Percentiles rank a stretch among this genome's conserved stretches.
phyloP scores from a whole-genome alignment of 2,888 invertebrate genomes.

The Sesia apiformis region DNA sequence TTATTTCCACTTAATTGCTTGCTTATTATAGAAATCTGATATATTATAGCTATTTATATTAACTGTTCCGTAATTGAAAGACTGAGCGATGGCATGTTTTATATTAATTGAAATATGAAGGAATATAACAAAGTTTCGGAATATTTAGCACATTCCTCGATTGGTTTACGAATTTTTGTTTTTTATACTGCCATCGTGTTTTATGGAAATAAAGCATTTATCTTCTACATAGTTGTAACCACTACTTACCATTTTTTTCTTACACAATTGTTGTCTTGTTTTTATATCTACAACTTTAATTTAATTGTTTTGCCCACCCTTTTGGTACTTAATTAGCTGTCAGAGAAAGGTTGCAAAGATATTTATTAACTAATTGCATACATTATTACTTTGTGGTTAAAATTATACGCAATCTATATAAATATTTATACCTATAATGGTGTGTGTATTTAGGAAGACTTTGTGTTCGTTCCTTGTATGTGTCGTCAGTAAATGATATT shows the following conservation, averaged over 20 bases:
- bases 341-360: neutral
- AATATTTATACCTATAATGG: neutral
- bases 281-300: neutral
- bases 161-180: neutral
- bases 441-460: neutral
- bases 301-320: neutral
- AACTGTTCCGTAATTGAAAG: slow-evolving; percentile 46
- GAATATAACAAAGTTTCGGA: slow-evolving; percentile 18
- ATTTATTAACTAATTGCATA: too few relatives aligned
- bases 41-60: slow-evolving; percentile 37
- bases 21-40: slow-evolving; percentile 40
- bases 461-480: slow-evolving; percentile 13
- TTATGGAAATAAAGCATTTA: neutral
- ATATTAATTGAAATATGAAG: slow-evolving; percentile 22
- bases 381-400: too few relatives aligned
- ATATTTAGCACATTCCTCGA: slow-evolving; percentile 35
- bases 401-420: neutral
- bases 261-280: neutral
- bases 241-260: neutral
- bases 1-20: slow-evolving; percentile 33
- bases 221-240: neutral
- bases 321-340: slow-evolving; percentile 34
- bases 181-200: neutral
- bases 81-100: slow-evolving; percentile 60
- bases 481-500: neutral